Percentiles rank a stretch among this genome's conserved stretches.
phyloP scores from a whole-genome alignment of 1,140 invertebrate genomes.

The Drosophila ficusphila region DNA sequence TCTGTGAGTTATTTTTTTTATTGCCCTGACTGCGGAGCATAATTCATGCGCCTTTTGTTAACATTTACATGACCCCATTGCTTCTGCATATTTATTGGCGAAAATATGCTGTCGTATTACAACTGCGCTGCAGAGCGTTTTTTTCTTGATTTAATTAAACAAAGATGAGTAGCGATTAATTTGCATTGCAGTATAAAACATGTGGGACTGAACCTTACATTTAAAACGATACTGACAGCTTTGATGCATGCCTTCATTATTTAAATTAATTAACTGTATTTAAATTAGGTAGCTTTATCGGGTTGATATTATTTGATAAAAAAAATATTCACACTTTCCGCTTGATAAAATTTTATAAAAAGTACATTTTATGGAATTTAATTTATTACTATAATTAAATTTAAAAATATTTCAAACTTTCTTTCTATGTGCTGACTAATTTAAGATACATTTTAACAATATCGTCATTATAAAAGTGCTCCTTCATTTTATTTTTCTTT shows the following conservation, averaged over 20 bases:
- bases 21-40: slow-evolving; percentile 61
- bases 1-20: slow-evolving; percentile 54
- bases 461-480: too few relatives aligned
- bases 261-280: neutral
- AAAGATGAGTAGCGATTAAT: neutral
- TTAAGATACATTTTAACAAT: too few relatives aligned
- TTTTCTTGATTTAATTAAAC: slow-evolving; percentile 23
- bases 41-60: slow-evolving; percentile 71
- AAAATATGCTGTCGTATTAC: slow-evolving; percentile 4
- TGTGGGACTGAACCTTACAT: neutral
- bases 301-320: too few relatives aligned
- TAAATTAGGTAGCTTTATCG: neutral
- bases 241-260: neutral
- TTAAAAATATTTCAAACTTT: neutral
- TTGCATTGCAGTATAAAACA: neutral
- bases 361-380: neutral
- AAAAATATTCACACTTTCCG: too few relatives aligned
- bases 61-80: slow-evolving; percentile 38
- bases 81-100: slow-evolving; percentile 11
- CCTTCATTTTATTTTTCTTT: neutral
- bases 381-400: neutral
- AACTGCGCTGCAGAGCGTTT: neutral
- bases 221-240: neutral
- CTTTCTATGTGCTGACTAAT: too few relatives aligned
- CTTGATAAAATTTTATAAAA: too few relatives aligned